These are phyloP conservation scores for Parnassius glacialis DNA, from an alignment of 2,888 invertebrate species.

Conservation along the genomic window DNA sequence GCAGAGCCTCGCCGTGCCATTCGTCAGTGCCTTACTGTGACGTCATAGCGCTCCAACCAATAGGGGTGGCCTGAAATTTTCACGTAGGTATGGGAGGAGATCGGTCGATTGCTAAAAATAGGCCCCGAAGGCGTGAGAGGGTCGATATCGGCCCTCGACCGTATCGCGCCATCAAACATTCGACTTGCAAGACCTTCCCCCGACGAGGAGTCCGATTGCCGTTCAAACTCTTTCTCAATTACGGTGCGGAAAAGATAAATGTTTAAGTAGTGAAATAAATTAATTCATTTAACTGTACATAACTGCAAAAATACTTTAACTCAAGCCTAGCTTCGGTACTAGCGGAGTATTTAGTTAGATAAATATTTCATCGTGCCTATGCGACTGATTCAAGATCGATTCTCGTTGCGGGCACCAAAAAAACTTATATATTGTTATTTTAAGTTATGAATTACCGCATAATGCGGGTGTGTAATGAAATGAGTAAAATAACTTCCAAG, in stretches of 20 bases:
- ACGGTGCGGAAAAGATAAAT: neutral
- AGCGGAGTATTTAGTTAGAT: too few relatives aligned
- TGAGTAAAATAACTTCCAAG: too few relatives aligned
- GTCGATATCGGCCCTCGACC: constrained; percentile 35
- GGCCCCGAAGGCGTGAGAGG: constrained; percentile 41
- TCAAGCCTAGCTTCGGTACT: too few relatives aligned
- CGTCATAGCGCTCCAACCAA: constrained; percentile 65
- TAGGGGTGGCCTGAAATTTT: constrained; percentile 61
- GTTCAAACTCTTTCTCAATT: neutral
- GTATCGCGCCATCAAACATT: neutral
- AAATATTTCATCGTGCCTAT: too few relatives aligned
- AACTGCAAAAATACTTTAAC: too few relatives aligned
- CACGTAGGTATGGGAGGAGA: constrained; percentile 69
- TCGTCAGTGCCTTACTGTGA: constrained; percentile 61
- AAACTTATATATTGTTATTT: too few relatives aligned
- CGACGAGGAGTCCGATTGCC: too few relatives aligned
- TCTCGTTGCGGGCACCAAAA: too few relatives aligned
- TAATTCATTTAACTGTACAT: too few relatives aligned
- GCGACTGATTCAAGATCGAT: too few relatives aligned
- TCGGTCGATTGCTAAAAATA: constrained; percentile 75
- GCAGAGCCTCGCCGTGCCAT: constrained; percentile 48
- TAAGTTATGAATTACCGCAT: too few relatives aligned
- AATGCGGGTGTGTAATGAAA: too few relatives aligned
- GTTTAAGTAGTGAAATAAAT: neutral
- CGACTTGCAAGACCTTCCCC: neutral